Evolutionary conservation across 2,888 invertebrate species (phyloP).

Genomic region (Onchidella celtica): DNA sequence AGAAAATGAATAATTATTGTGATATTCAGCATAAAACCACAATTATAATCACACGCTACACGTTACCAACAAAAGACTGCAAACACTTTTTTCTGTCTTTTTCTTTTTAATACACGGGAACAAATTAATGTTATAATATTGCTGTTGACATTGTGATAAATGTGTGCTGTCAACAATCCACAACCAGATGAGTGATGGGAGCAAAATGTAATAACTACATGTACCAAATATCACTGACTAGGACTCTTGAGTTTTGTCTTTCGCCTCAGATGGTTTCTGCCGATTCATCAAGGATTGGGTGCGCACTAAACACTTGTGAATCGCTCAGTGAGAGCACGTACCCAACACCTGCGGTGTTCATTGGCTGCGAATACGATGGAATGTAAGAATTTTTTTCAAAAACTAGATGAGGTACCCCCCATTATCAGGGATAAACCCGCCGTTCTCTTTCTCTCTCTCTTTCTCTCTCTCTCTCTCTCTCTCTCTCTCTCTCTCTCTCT

Average conservation of each 20-base stretch:
- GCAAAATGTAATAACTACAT: neutral
- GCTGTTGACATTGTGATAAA: neutral
- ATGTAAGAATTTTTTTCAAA: too few relatives aligned
- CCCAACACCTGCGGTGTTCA: neutral
- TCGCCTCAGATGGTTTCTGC: neutral
- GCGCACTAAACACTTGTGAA: neutral
- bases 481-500: neutral
- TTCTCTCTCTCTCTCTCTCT: neutral
- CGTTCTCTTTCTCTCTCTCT: neutral
- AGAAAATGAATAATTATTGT: too few relatives aligned
- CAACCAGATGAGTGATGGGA: neutral
- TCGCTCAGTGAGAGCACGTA: neutral
- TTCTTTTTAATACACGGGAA: too few relatives aligned
- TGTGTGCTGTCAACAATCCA: neutral
- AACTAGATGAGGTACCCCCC: too few relatives aligned
- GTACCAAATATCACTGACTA: neutral
- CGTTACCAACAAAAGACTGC: too few relatives aligned
- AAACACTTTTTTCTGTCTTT: too few relatives aligned
- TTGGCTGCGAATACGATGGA: neutral
- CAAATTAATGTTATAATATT: neutral
- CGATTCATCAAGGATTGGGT: neutral
- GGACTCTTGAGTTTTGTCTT: too few relatives aligned
- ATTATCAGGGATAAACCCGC: neutral
- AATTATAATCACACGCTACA: too few relatives aligned
- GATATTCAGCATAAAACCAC: too few relatives aligned